Base-by-base conservation (phyloP, 2,113 vertebrate species). In the Mystacornis crossleyi region DNA sequence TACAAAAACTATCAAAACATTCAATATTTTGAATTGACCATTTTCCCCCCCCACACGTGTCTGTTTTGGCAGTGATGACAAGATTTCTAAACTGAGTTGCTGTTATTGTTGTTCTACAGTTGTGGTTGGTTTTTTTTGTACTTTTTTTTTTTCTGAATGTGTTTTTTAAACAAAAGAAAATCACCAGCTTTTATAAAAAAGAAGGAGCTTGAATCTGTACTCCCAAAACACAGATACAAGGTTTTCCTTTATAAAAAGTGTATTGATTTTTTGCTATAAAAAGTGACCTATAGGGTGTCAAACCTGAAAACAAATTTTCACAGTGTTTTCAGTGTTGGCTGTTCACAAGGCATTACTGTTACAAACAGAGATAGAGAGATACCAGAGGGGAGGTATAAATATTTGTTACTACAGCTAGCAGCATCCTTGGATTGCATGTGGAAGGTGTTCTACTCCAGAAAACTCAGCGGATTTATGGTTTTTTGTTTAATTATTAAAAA, bases 241-340 rank as follows among this genome's bases (percentile, higher is more conserved):
- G 81, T 96, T 97, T 97, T 92, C 93, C 90, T 95, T 97, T 98
- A 98, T 98, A 98, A 98, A 98, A 98, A 98, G 97, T 94, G 97
- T 98, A 97, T 91, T 97, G 97, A 94, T 95, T 98, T 98, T 94
- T 98, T 97, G 96, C 96, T 98, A 98, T 98, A 98, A 98, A 98
- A 98, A 97, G 94, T 55, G 95, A 98, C 93, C 75, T 80, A 90
- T 89, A 98, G 90, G 95, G 94, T 97, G 97, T 98, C 94, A 97
- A 96, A 98, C 97, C 98, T 98, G 98, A 98, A 98, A 98, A 98
- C 97, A 98, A 96, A 97, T 96, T 96, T 71, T 98, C 98, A 98
- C 98, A 98, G 98, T 98, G 97, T 98, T 98, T 98, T 98, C 98
- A 98, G 96, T 97, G 97, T 98, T 98, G 96, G 97, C 96, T 97